phyloP scores from a whole-genome alignment of 2,888 invertebrate species.

The Xanthorhoe spadicearia region DNA sequence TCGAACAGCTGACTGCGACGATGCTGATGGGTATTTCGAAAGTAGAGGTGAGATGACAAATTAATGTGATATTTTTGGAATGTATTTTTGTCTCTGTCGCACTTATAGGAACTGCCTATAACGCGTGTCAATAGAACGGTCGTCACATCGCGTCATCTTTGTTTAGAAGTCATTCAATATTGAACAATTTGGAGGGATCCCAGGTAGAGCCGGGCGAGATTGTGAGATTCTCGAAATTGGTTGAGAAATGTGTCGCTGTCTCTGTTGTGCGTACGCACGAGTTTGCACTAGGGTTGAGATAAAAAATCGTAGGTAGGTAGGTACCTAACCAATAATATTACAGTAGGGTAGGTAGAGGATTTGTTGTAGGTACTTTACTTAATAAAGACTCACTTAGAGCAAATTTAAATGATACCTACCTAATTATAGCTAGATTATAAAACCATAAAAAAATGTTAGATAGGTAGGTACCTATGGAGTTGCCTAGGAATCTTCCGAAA shows the following conservation, averaged over 20 bases:
- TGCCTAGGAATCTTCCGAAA: too few species aligned
- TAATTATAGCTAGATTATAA: too few species aligned
- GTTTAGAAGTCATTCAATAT: slow-evolving; percentile 73
- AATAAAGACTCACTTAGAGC: too few species aligned
- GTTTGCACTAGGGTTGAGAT: slow-evolving; percentile 52
- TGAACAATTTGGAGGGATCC: slow-evolving; percentile 57
- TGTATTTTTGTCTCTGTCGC: slow-evolving; percentile 74
- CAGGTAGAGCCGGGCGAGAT: slow-evolving; percentile 58
- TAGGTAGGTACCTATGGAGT: too few species aligned
- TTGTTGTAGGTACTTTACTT: not conserved
- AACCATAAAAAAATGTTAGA: too few species aligned
- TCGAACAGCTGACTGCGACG: slow-evolving; percentile 86
- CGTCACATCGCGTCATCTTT: slow-evolving; percentile 77
- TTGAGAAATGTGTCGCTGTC: slow-evolving; percentile 76
- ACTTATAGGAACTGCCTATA: slow-evolving; percentile 50
- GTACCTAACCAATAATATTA: too few species aligned
- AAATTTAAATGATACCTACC: too few species aligned
- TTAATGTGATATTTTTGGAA: slow-evolving; percentile 70
- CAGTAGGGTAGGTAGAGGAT: too few species aligned
- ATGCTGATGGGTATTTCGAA: slow-evolving; percentile 87
- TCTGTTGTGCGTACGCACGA: slow-evolving; percentile 56
- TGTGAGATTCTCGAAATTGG: slow-evolving; percentile 67
- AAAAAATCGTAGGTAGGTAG: slow-evolving; percentile 46
- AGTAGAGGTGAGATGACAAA: slow-evolving; percentile 82
- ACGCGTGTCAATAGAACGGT: slow-evolving; percentile 60